Conservation (phyloP, 2,797 vertebrate species). For the Lepilemur septentrionalis region DNA sequence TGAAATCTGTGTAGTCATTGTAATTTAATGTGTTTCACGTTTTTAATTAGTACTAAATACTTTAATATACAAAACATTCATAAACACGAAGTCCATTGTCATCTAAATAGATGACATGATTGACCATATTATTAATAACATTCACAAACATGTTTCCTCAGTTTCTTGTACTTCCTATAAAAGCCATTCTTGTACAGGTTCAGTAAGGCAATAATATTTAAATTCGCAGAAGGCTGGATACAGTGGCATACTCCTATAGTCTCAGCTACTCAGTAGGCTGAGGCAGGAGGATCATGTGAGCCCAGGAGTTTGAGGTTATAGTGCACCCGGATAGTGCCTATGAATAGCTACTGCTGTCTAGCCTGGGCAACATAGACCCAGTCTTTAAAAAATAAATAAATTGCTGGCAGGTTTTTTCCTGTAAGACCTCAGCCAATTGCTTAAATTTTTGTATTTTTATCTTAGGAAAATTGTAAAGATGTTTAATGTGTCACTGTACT, state of each 20-base stretch:
- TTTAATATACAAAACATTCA: slow-evolving; percentile 3
- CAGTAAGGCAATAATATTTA: slow-evolving; percentile 32
- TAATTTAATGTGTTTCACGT: slow-evolving; percentile 25
- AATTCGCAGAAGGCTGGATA: background rate
- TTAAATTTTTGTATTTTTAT: slow-evolving; percentile 44
- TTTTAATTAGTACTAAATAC: slow-evolving; percentile 12
- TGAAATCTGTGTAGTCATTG: background rate
- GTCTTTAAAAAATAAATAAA: background rate
- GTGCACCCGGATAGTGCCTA: background rate
- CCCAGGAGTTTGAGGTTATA: background rate
- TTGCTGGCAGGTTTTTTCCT: background rate
- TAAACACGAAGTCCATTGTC: background rate
- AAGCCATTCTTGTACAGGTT: slow-evolving; percentile 2
- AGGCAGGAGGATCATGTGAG: background rate
- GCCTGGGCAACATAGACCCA: background rate
- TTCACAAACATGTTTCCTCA: background rate
- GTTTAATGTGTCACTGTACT: background rate
- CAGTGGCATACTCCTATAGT: background rate
- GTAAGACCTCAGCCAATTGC: background rate
- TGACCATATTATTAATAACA: slow-evolving; percentile 8
- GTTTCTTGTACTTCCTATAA: background rate
- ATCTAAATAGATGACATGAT: slow-evolving; percentile 22
- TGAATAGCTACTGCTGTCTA: background rate
- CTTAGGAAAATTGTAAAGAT: slow-evolving; percentile 12
- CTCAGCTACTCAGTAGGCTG: background rate